Evolutionary conservation across 2,797 vertebrate genomes (phyloP).

Genomic region (Semotilus atromaculatus): DNA sequence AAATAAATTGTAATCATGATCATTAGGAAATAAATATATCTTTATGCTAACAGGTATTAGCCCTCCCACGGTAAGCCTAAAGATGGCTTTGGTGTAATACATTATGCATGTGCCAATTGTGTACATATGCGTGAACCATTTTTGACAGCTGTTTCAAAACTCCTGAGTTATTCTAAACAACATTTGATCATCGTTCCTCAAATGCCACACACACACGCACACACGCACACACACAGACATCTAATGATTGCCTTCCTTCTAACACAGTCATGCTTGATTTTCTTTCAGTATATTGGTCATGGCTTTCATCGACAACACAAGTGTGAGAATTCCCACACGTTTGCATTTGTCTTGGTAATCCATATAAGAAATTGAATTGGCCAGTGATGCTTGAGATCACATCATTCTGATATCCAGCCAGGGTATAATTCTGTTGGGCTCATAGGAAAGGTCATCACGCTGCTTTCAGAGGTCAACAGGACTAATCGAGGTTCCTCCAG

Average conservation of each 20-base stretch:
- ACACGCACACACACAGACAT: constrained; percentile 38
- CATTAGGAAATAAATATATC: too few relatives aligned
- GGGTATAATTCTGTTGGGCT: constrained; percentile 57
- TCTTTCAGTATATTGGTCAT: not conserved
- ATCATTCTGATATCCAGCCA: constrained; percentile 42
- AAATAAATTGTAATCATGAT: too few relatives aligned
- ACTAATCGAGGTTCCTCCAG: constrained; percentile 69
- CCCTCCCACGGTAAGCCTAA: not conserved
- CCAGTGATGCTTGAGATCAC: constrained; percentile 24
- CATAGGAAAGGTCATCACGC: constrained; percentile 65
- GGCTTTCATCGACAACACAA: constrained; percentile 24
- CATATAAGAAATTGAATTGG: constrained; percentile 67
- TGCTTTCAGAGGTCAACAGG: constrained; percentile 66
- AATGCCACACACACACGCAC: constrained; percentile 11
- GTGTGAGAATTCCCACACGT: constrained; percentile 24
- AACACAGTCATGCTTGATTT: constrained; percentile 37
- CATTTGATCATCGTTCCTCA: constrained; percentile 39
- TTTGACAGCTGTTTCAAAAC: constrained; percentile 49
- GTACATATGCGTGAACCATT: constrained; percentile 6
- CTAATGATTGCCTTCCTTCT: not conserved
- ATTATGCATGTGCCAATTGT: constrained; percentile 37
- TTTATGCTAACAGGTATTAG: too few relatives aligned
- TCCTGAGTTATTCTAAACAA: too few relatives aligned
- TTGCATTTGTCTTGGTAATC: constrained; percentile 52
- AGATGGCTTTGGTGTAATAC: constrained; percentile 32